A percentile compares a stretch with the other conserved stretches of the same genome.
Evolutionary conservation across 2,888 invertebrate genomes (phyloP).

Genomic region (Scaptomyza tumidula): DNA sequence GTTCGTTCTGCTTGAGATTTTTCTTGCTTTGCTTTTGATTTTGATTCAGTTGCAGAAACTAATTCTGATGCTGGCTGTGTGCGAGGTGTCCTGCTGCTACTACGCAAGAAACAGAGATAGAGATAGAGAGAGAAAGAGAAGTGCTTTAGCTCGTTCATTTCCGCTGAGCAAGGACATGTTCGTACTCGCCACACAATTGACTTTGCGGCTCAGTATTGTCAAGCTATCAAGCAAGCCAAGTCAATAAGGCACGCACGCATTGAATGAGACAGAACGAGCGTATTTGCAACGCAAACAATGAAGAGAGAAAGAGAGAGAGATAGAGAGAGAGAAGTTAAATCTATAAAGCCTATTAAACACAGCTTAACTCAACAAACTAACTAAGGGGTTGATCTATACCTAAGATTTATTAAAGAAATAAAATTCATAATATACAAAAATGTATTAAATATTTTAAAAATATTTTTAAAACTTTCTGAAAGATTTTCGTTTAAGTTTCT

Average conservation of each 20-base stretch:
- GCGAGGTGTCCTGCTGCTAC: slow-evolving; percentile 15
- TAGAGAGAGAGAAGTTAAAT: not conserved
- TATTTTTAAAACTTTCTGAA: no score
- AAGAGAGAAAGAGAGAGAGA: not conserved
- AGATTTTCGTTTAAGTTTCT: no score
- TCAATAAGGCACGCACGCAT: slow-evolving; percentile 72
- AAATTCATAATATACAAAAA: no score
- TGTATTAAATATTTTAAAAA: no score
- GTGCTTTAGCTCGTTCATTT: slow-evolving; percentile 48
- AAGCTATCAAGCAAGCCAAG: slow-evolving; percentile 50
- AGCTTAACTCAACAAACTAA: slow-evolving; percentile 17
- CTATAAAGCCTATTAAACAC: slow-evolving; percentile 30
- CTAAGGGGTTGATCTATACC: not conserved
- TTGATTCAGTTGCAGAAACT: slow-evolving; percentile 20
- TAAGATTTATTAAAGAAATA: not conserved
- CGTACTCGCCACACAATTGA: slow-evolving; percentile 61
- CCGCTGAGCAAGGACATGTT: slow-evolving; percentile 42
- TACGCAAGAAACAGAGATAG: not conserved
- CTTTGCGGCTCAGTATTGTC: slow-evolving; percentile 71
- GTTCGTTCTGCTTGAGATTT: slow-evolving; percentile 4
- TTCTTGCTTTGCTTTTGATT: slow-evolving; percentile 12
- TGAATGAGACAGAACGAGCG: slow-evolving; percentile 11
- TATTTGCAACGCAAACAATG: slow-evolving; percentile 9
- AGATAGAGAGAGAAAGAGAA: not conserved
- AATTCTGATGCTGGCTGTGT: slow-evolving; percentile 32